phyloP scores from a whole-genome alignment of 2,797 vertebrate species.

The Buceros bicornis region DNA sequence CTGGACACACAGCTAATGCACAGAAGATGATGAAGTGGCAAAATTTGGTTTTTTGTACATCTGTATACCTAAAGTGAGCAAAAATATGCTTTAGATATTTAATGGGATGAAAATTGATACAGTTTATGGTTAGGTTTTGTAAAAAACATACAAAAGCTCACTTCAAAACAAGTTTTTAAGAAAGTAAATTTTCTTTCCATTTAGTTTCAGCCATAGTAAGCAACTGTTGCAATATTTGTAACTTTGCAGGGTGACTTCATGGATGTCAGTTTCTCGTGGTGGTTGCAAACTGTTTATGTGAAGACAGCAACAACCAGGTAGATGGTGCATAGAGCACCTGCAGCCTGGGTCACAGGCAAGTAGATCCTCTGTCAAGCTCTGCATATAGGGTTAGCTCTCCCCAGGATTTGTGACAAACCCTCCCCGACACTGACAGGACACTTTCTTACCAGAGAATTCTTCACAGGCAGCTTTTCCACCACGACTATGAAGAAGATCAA shows the following conservation, averaged over 20 bases:
- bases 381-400: neutral
- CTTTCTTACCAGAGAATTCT: neutral
- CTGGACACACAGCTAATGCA: neutral
- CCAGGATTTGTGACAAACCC: neutral
- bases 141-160: neutral
- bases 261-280: neutral
- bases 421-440: rapidly evolving
- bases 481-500: neutral
- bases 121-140: neutral
- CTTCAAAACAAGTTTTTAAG: neutral
- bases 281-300: neutral
- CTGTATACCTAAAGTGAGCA: neutral
- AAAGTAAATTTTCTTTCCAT: neutral
- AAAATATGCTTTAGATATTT: neutral
- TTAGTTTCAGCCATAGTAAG: neutral
- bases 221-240: neutral
- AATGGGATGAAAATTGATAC: neutral
- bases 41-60: neutral
- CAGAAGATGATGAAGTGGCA: neutral
- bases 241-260: neutral
- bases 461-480: neutral
- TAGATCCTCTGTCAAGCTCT: neutral
- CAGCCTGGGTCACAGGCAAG: neutral
- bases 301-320: neutral
- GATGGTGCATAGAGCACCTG: neutral